Evolutionary conservation across 1,140 invertebrate species (phyloP), one percentile per base, ranked within the genome.

Genomic region (Brachionus asplanchnoidis): DNA sequence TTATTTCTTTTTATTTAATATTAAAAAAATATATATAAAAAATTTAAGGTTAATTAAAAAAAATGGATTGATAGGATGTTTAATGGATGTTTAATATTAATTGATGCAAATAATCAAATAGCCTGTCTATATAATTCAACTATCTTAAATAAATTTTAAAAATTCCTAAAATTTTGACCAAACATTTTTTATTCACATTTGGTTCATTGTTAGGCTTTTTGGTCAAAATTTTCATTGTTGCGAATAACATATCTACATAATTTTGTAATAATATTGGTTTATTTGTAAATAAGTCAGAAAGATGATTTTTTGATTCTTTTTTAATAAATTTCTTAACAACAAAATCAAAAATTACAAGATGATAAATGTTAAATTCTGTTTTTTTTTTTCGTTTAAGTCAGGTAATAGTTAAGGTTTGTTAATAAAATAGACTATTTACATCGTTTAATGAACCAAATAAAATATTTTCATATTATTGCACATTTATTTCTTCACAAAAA

Each of bases 401-500:
- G 53, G 53, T 60, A 60, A 60, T 60, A 60, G 17, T 75, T 75
- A 42, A 77, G 40, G 73, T 77, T 36, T 77, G 46, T 60, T 60
- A 77, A 77, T 50, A 42, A 42, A 73, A 73, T 73, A 44, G 32
- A 73, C 23, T 77, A 77, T 77, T 77, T 77, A 77, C 73, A 77
- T 50, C 20, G 46, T 50, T 26, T 20, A 77, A 50, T 50, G 46
- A 50, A 46, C 23, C 23, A 26, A 82, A 42, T 17, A 28, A 20
- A 12, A 65, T 80, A 82, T 82, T 65, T 80, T 44, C 20, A 36
- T 60, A 8, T 65, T 68, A 65, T 82, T 82, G 53, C 79, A 82
- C 73, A 65, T 82, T 82, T 23, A 82, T 36, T 65, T 68, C 65
- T 65, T 60, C 53, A 68, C 79, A 82, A 40, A 42, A 82, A 14